phyloP scores from a whole-genome alignment of 2,113 vertebrate species.

The Myiozetetes cayanensis region DNA sequence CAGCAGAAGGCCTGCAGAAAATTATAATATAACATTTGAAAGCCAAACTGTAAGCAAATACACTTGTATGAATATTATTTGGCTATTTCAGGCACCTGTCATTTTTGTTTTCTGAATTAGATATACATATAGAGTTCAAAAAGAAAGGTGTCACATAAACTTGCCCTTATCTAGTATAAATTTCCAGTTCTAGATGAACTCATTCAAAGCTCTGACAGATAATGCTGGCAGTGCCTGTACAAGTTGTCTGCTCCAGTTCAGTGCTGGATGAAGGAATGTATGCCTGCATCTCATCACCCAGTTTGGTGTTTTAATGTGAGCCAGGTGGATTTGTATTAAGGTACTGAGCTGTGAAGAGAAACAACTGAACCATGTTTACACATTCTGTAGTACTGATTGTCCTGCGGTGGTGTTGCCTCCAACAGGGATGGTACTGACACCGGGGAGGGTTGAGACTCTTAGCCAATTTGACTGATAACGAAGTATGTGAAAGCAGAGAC shows the following conservation, averaged over 20 bases:
- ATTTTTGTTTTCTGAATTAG: background rate
- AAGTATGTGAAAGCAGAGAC: background rate
- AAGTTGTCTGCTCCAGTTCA: background rate
- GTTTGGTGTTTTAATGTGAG: background rate
- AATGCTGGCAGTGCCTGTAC: background rate
- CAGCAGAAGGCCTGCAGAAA: background rate
- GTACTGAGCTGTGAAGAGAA: background rate
- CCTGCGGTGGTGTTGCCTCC: background rate
- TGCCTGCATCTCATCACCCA: background rate
- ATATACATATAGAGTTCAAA: background rate
- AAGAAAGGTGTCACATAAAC: background rate
- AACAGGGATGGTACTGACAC: background rate
- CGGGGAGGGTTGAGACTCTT: background rate
- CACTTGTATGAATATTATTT: background rate
- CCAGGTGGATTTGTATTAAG: background rate
- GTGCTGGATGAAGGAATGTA: background rate
- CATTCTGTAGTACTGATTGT: background rate
- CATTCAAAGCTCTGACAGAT: background rate
- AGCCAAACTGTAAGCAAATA: background rate
- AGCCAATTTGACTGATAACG: background rate
- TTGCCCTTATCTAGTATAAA: background rate
- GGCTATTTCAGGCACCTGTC: background rate
- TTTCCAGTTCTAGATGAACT: background rate
- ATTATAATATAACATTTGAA: background rate
- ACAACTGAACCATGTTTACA: background rate